phyloP scores from a whole-genome alignment of 1,140 invertebrate species.

The Fopius arisanus region DNA sequence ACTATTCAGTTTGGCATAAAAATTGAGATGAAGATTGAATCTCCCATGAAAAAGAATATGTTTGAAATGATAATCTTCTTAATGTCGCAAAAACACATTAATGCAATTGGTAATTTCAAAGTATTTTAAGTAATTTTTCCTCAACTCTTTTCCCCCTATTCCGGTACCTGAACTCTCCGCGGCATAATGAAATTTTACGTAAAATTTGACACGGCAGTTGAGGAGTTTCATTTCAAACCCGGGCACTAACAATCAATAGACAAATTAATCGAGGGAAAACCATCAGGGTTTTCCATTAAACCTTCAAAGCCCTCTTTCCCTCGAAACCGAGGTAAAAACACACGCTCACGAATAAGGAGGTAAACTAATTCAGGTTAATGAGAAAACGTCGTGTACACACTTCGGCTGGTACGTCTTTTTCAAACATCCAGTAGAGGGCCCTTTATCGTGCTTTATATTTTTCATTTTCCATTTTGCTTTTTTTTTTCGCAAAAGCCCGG shows the following conservation, averaged over 20 bases:
- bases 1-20: too few relatives aligned
- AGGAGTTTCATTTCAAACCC: too few relatives aligned
- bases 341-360: not conserved
- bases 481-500: not conserved
- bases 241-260: not conserved
- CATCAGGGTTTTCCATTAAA: not conserved
- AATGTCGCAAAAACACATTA: too few relatives aligned
- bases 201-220: too few relatives aligned
- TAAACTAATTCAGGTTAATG: not conserved
- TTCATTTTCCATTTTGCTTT: not conserved
- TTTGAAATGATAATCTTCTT: too few relatives aligned
- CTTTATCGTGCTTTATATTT: not conserved
- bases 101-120: too few relatives aligned
- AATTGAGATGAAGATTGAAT: too few relatives aligned
- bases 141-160: too few relatives aligned
- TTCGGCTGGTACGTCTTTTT: not conserved
- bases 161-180: too few relatives aligned
- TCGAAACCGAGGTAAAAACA: not conserved
- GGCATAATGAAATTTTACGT: too few relatives aligned
- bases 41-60: too few relatives aligned
- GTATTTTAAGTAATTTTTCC: too few relatives aligned
- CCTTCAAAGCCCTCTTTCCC: not conserved
- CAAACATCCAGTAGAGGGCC: not conserved
- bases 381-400: conserved; percentile 3
- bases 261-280: not conserved